Conservation (phyloP, 2,797 vertebrate species). For the Tympanoctomys barrerae region DNA sequence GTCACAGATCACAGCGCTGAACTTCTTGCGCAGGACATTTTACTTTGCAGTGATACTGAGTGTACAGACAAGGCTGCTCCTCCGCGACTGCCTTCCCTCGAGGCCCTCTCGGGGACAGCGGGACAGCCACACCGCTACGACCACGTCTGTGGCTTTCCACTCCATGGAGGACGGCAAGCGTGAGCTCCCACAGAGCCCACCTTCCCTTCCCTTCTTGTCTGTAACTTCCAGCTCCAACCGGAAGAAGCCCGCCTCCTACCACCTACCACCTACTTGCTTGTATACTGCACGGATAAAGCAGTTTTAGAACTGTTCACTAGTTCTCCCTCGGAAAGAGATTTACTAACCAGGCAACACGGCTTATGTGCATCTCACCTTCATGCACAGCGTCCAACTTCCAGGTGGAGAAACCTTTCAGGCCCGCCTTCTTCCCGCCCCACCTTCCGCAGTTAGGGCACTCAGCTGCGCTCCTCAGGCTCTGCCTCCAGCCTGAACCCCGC, state of each 20-base stretch:
- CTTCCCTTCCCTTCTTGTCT: neutral
- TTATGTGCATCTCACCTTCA: neutral
- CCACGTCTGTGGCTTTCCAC: too few species aligned
- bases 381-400: neutral
- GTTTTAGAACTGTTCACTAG: neutral
- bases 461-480: neutral
- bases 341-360: neutral
- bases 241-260: neutral
- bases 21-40: neutral
- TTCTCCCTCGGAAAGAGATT: conserved; percentile 3
- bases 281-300: neutral
- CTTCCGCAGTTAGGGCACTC: neutral
- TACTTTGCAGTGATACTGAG: neutral
- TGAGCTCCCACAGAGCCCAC: neutral
- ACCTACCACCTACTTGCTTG: neutral
- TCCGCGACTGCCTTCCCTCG: neutral
- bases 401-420: neutral
- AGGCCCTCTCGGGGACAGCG: neutral
- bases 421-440: neutral
- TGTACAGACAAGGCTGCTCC: neutral
- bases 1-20: neutral
- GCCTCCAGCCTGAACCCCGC: neutral
- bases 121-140: neutral
- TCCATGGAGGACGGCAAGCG: neutral
- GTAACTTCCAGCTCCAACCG: neutral